phyloP scores from a whole-genome alignment of 2,113 vertebrate genomes.

The Amphiprion percula region DNA sequence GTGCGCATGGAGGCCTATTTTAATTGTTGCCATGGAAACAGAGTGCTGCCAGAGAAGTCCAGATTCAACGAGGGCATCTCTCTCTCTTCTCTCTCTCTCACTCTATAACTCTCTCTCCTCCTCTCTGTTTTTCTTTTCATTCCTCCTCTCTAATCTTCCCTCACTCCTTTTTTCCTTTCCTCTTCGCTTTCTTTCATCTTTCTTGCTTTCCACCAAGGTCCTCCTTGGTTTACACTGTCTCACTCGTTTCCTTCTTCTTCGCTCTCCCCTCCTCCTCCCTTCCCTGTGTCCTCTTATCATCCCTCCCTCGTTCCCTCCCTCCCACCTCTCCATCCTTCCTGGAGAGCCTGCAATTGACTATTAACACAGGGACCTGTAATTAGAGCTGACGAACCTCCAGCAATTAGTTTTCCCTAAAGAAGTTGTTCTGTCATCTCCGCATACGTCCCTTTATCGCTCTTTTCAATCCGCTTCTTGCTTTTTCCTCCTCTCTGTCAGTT shows the following conservation, averaged over 20 bases:
- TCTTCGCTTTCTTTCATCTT: slow-evolving; percentile 39
- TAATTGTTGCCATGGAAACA: slow-evolving; percentile 89
- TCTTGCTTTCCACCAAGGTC: slow-evolving; percentile 38
- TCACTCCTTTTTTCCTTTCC: slow-evolving; percentile 8
- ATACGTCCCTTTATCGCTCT: slow-evolving; percentile 70
- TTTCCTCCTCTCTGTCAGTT: slow-evolving; percentile 67
- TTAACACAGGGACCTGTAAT: slow-evolving; percentile 85
- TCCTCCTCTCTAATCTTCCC: slow-evolving; percentile 3
- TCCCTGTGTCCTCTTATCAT: slow-evolving; percentile 37
- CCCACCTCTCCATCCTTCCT: slow-evolving; percentile 66
- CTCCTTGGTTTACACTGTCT: slow-evolving; percentile 36
- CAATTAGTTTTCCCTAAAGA: slow-evolving; percentile 81
- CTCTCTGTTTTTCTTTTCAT: slow-evolving; percentile 1
- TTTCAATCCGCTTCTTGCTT: slow-evolving; percentile 50
- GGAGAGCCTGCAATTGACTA: slow-evolving; percentile 82
- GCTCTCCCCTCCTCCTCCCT: neutral
- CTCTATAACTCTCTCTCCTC: slow-evolving; percentile 10
- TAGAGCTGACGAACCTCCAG: slow-evolving; percentile 82
- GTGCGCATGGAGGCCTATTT: slow-evolving; percentile 81
- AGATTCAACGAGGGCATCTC: slow-evolving; percentile 81
- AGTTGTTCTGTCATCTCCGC: slow-evolving; percentile 77
- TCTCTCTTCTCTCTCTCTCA: slow-evolving; percentile 47
- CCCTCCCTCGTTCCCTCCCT: slow-evolving; percentile 47
- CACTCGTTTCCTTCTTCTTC: neutral
- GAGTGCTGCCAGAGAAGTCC: slow-evolving; percentile 84